A percentile compares a stretch with the other conserved stretches of the same genome.
phyloP scores from a whole-genome alignment of 2,113 vertebrate genomes.

The Pterocles orientalis region DNA sequence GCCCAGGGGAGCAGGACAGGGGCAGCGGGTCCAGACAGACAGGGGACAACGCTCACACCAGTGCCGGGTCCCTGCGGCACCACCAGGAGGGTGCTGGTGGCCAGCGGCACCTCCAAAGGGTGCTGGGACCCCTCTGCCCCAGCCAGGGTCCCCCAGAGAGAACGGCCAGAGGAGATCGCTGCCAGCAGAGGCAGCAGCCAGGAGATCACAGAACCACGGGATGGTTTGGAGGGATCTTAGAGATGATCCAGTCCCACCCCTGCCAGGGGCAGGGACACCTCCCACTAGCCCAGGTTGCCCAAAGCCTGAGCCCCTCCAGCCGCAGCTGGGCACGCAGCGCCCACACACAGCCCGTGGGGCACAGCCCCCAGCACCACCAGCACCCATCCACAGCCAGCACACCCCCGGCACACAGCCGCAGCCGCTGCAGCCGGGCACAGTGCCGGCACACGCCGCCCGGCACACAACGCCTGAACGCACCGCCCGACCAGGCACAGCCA shows the following conservation, averaged over 20 bases:
- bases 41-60: fast-evolving
- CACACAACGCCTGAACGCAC: no score
- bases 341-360: neutral
- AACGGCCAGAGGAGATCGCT: neutral
- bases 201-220: neutral
- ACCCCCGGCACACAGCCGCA: no score
- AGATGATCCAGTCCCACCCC: no score
- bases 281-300: no score
- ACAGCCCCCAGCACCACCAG: neutral
- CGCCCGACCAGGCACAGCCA: fast-evolving
- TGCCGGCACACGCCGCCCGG: neutral
- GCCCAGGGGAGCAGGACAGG: neutral
- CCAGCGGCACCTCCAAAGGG: neutral
- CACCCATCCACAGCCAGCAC: no score
- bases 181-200: fast-evolving
- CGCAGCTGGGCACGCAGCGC: neutral
- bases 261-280: no score
- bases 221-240: no score
- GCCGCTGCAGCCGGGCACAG: no score
- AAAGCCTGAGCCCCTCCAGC: fast-evolving
- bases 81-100: neutral
- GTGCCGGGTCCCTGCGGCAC: neutral
- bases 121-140: neutral
- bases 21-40: neutral
- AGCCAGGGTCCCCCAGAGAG: neutral